Base-by-base conservation (phyloP, 2,888 invertebrate species). In the Junonia oenone region DNA sequence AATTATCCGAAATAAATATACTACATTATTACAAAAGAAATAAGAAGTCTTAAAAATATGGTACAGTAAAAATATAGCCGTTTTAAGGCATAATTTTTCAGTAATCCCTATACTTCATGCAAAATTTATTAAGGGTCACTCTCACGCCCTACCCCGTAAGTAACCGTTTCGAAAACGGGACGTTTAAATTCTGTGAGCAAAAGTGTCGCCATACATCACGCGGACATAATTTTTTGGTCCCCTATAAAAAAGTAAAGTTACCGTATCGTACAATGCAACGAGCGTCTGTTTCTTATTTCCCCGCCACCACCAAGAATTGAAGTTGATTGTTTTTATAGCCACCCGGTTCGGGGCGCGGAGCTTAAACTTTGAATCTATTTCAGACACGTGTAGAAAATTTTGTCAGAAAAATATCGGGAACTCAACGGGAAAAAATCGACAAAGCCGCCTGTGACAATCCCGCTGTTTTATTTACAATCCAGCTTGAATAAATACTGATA, bases 241-340 rank as follows among this genome's bases (percentile, higher is more conserved):
- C 81, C 78, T 68, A 81, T 82, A 85, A 87, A 84, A 87, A 83
- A 75, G 80, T 73, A 83, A 83, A 73, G 83, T 78, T 71, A 63
- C 63, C 67, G 68, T 65, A 70, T 72, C 73, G 74, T 63, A 69
- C 66, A 63, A 65, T 73, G 73, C 75, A 76, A 55, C 57, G 60
- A 52, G 63, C 77, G 76, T 78, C 80, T 89, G 88, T 81, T 86
- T 83, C 86, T 84, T 88, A 86, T 88, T 80, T 85, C 80, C 75
- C 69, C 68, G 59, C 68, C 65, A 67, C 66, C 63, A 64, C 63
- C 64, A 68, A 68, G 70, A 72, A 75, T 75, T 71, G 78, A 71
- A 83, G 74, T 78, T 81, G 81, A 87, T 86, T 88, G 85, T 85
- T 88, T 88, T 89, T 87, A 86, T 85, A 71, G 80, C 73, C 68